phyloP scores from a whole-genome alignment of 2,797 vertebrate genomes.

The Phyllotis vaccarum region DNA sequence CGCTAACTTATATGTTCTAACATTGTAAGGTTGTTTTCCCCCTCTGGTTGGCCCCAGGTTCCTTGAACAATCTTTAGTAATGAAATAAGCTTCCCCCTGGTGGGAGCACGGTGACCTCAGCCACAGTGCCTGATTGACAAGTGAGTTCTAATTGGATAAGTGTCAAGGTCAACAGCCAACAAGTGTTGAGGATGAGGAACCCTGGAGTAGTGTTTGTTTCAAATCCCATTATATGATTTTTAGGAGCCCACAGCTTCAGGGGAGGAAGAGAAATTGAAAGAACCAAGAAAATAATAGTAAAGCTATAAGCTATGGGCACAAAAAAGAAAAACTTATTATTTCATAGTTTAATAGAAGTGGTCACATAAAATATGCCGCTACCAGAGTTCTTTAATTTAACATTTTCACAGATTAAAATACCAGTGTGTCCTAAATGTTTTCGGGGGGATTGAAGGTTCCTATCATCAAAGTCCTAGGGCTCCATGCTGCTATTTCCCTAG shows the following conservation, averaged over 20 bases:
- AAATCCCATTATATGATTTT: slow-evolving; percentile 86
- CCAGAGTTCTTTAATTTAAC: slow-evolving; percentile 42
- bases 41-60: slow-evolving; percentile 65
- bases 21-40: slow-evolving; percentile 4
- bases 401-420: not conserved
- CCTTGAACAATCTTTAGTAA: slow-evolving; percentile 90
- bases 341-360: slow-evolving; percentile 60
- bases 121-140: slow-evolving; percentile 89
- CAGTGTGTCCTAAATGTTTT: not conserved
- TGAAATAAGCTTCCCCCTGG: slow-evolving; percentile 83
- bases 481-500: not conserved
- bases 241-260: slow-evolving; percentile 81
- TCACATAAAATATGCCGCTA: not conserved
- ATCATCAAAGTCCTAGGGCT: not conserved
- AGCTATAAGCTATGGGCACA: slow-evolving; percentile 60
- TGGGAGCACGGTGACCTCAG: slow-evolving; percentile 86
- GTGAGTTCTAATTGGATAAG: slow-evolving; percentile 93
- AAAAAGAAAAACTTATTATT: slow-evolving; percentile 51
- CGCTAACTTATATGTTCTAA: slow-evolving; percentile 63
- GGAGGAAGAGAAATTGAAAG: slow-evolving; percentile 65
- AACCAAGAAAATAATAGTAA: slow-evolving; percentile 60
- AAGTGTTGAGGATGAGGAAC: slow-evolving; percentile 90
- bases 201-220: slow-evolving; percentile 86
- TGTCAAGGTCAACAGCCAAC: slow-evolving; percentile 90
- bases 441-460: slow-evolving; percentile 35